These are phyloP conservation scores for Amphipoea lucens DNA, from an alignment of 2,888 invertebrate species.

Conservation along the genomic window DNA sequence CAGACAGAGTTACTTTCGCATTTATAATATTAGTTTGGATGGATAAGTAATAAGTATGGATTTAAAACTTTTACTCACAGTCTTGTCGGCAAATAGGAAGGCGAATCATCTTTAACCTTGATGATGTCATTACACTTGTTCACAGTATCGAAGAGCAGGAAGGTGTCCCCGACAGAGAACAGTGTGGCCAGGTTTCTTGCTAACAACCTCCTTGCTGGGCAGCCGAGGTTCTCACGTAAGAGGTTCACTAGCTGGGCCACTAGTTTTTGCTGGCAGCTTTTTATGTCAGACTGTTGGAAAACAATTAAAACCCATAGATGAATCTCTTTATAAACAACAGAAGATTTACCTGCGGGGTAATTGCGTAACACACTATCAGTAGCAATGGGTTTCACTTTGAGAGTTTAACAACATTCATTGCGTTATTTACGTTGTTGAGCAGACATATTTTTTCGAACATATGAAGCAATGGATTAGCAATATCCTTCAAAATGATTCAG, in stretches of 20 bases:
- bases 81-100: conserved; percentile 97
- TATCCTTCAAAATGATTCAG: no score
- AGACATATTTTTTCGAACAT: no score
- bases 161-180: conserved; percentile 99
- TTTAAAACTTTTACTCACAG: conserved; percentile 92
- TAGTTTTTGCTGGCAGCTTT: conserved; percentile 98
- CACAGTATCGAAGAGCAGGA: conserved; percentile 98
- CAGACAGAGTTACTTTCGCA: no score
- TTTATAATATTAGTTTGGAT: no score
- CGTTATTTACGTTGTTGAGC: no score
- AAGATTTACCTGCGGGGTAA: background rate
- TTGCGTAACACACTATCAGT: no score
- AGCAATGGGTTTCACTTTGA: no score
- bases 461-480: no score
- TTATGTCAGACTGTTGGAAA: conserved; percentile 95
- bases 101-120: conserved; percentile 99
- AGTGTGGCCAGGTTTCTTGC: conserved; percentile 97
- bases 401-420: no score
- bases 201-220: conserved; percentile 97
- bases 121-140: conserved; percentile 99
- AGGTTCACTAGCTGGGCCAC: conserved; percentile 98
- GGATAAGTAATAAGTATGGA: no score
- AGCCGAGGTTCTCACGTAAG: conserved; percentile 97
- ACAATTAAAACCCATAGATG: conserved; percentile 68
- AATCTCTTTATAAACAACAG: background rate